Evolutionary conservation across 2,113 vertebrate species (phyloP).

Genomic region (chimpanzee (Pan troglodytes)): NHGRI_mPanTro3-v2.1_pri NC_072404.2:137631501-137632000

Average conservation of each 20-base stretch:
- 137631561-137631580: neutral
- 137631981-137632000: neutral
- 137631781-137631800: neutral
- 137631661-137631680: neutral
- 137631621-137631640: neutral
- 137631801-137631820: neutral
- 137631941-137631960: neutral
- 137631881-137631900: neutral
- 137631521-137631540: neutral
- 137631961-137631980: neutral
- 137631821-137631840: neutral
- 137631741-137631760: neutral
- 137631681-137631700: neutral
- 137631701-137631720: neutral
- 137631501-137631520: neutral
- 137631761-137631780: neutral
- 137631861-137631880: neutral
- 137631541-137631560: neutral
- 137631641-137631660: neutral
- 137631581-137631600: neutral
- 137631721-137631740: neutral
- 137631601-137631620: neutral
- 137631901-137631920: neutral
- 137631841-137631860: neutral
- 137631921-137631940: neutral